phyloP scores from a whole-genome alignment of 2,797 vertebrate genomes.

The Cetoscarus ocellatus region DNA sequence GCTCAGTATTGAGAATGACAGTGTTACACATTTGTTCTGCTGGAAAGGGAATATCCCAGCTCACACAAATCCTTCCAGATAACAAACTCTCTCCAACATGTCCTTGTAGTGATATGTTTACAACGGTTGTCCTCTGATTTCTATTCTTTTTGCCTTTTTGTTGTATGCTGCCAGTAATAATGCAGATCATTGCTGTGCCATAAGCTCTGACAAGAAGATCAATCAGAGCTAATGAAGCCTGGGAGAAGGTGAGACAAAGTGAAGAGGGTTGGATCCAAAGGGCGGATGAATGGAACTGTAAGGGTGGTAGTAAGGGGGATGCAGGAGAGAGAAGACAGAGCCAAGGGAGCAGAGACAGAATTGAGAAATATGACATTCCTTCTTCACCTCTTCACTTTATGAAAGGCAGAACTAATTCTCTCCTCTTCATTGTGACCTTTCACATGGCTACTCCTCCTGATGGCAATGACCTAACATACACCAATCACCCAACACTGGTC shows the following conservation, averaged over 20 bases:
- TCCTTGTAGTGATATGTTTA: conserved; percentile 23
- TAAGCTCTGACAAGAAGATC: conserved; percentile 68
- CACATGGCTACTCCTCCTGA: conserved; percentile 27
- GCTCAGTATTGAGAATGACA: background rate
- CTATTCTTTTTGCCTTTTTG: conserved; percentile 18
- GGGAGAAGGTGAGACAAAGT: conserved; percentile 54
- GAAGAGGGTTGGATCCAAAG: conserved; percentile 27
- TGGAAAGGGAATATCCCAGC: conserved; percentile 2
- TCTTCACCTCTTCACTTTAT: conserved; percentile 17
- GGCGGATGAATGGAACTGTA: conserved; percentile 5
- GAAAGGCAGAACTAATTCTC: conserved; percentile 31
- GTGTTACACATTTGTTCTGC: background rate
- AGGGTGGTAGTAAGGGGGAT: background rate
- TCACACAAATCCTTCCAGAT: background rate
- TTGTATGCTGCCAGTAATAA: conserved; percentile 42
- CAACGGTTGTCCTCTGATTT: conserved; percentile 25
- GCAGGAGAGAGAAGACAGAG: background rate
- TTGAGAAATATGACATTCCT: conserved; percentile 55
- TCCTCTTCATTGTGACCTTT: conserved; percentile 20
- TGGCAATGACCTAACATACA: conserved; percentile 4
- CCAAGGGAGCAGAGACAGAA: conserved; percentile 33
- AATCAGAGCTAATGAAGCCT: conserved; percentile 77
- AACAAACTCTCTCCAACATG: conserved; percentile 14
- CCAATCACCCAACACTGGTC: background rate
- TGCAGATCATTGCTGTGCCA: conserved; percentile 57